Evolutionary conservation across 2,797 vertebrate genomes (phyloP).

Genomic region (Nyctibius grandis): DNA sequence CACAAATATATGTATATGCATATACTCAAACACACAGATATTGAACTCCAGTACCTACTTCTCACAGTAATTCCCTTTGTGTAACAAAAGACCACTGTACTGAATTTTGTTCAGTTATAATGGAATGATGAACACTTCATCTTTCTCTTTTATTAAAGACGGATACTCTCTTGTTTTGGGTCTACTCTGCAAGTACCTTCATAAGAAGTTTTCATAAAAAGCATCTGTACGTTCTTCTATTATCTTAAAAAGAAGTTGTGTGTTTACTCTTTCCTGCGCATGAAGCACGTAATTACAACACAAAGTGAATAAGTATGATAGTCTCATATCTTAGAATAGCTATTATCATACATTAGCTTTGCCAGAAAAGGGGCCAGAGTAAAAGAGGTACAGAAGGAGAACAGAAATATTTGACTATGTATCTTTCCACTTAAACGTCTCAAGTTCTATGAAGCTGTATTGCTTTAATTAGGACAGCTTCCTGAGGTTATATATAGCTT

Average conservation of each 20-base stretch:
- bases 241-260: not conserved
- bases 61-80: not conserved
- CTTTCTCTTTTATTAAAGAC: not conserved
- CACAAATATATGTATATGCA: not conserved
- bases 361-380: not conserved
- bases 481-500: not conserved
- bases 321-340: not conserved
- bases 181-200: not conserved
- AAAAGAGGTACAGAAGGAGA: not conserved
- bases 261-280: not conserved
- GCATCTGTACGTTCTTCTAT: not conserved
- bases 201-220: not conserved
- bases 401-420: not conserved
- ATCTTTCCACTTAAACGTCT: not conserved
- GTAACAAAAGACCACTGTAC: fast-evolving
- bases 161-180: not conserved
- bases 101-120: not conserved
- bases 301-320: not conserved
- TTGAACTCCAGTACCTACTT: not conserved
- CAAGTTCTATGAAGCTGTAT: not conserved
- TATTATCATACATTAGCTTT: not conserved
- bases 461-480: not conserved
- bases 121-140: not conserved
- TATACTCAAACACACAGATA: not conserved
- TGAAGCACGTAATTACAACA: not conserved